Evolutionary conservation across 2,113 vertebrate genomes (phyloP).

Genomic region (Bambusicola thoracicus): DNA sequence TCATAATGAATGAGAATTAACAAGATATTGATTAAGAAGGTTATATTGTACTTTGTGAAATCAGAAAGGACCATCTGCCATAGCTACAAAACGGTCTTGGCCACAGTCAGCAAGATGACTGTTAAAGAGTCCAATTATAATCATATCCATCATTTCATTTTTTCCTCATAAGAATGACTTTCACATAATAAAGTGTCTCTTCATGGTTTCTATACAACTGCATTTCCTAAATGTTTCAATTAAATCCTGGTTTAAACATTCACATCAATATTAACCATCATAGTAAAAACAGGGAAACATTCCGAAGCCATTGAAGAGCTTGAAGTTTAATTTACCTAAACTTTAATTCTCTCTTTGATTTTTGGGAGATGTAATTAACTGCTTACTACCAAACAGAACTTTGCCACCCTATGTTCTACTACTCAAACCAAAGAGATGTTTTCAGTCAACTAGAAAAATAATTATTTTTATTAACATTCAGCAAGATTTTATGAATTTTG

Average conservation of each 20-base stretch:
- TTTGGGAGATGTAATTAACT: background rate
- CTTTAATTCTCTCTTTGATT: background rate
- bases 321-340: background rate
- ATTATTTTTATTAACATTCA: background rate
- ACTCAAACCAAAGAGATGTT: background rate
- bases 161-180: background rate
- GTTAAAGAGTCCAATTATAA: background rate
- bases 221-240: background rate
- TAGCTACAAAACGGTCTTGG: background rate
- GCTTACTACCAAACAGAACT: background rate
- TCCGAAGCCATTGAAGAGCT: background rate
- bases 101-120: background rate
- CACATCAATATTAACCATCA: background rate
- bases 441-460: background rate
- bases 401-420: background rate
- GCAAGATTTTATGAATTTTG: background rate
- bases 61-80: background rate
- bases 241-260: background rate
- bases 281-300: background rate
- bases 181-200: background rate
- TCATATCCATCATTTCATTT: background rate
- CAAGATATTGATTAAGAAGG: background rate
- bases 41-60: slow-evolving; percentile 1
- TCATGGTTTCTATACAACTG: background rate
- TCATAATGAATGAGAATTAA: slow-evolving; percentile 23